Evolutionary conservation across 1,140 invertebrate species (phyloP), one percentile per base, ranked within the genome.

Genomic region (Sycobia sp.): DNA sequence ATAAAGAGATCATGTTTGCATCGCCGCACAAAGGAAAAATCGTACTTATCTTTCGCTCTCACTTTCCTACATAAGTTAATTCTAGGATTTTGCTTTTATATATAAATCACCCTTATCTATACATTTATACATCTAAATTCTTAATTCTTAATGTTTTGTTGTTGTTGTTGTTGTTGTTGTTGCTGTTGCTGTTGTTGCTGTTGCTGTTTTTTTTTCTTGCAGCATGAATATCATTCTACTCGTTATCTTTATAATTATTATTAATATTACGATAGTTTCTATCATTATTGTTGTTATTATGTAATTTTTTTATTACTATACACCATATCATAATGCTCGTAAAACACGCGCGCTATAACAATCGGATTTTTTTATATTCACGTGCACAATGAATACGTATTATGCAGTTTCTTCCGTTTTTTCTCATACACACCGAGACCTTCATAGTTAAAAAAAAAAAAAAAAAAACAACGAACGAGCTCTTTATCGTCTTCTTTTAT

Each of bases 1-100:
- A 34, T 62, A 36, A 62, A 55, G 61, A 62, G 61, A 62, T 62
- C 61, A 62, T 55, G 25, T 47, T 5, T 55, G 59, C 60, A 22
- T 53, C 39, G 25, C 2, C 50, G 22, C 50, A 25, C 22, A 25
- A 11, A 60, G 49, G 16, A 18, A 41, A 38, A 27, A 4, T 60
- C 34, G 38, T 36, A 39, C 10, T 22, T 49, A 29, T 14, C 5
- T 32, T 25, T 49, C 18, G 3, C 20, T 47, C 47, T 61, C 3
- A 25, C 32, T 41, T 32, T 7, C 51, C 3, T 47, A 22, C 34
- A 14, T 49, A 5, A n/a, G 16, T 23, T 27, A 49, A 49, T 38
- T n/a, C 18, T 49, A 58, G 9, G 11, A 49, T 18, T 27, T 49
- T 38, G n/a, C 50, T 14, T 8, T 27, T 39, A 27, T 46, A 25